Conservation (phyloP, 2,888 invertebrate species). For the Drepana falcataria region DNA sequence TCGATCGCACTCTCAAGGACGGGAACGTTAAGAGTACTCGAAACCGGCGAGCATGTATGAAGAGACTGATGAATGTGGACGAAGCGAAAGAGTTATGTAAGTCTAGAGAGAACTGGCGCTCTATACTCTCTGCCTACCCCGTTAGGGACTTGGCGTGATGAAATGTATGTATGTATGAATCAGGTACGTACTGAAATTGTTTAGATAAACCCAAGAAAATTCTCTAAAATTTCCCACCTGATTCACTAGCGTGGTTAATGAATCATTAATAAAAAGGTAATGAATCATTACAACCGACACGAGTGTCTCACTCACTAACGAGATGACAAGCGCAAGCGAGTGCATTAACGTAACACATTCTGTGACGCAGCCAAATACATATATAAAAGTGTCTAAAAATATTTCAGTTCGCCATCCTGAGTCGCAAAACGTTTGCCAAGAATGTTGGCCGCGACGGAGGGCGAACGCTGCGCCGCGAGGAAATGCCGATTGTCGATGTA, state of each 20-base stretch:
- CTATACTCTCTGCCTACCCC: no score
- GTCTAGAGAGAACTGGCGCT: no score
- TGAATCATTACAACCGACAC: neutral
- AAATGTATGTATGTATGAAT: no score
- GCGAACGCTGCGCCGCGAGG: neutral
- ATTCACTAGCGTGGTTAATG: neutral
- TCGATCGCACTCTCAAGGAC: no score
- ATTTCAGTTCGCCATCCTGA: slow-evolving; percentile 2
- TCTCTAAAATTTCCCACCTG: slow-evolving; percentile 2
- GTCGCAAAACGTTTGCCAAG: slow-evolving; percentile 3
- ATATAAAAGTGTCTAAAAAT: neutral
- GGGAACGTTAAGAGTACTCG: no score
- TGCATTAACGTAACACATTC: neutral
- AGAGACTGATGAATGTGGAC: no score
- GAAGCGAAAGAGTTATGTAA: no score
- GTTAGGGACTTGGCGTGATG: no score
- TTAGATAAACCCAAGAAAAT: neutral
- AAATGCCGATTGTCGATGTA: neutral
- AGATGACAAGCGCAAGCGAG: neutral
- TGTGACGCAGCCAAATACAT: slow-evolving; percentile 2
- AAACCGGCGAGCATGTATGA: no score
- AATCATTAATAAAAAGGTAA: neutral
- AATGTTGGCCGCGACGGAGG: slow-evolving; percentile 2
- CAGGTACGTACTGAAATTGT: neutral
- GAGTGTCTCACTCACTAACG: neutral